Base-by-base conservation (phyloP, 2,797 vertebrate genomes). In the Psittacula echo region DNA sequence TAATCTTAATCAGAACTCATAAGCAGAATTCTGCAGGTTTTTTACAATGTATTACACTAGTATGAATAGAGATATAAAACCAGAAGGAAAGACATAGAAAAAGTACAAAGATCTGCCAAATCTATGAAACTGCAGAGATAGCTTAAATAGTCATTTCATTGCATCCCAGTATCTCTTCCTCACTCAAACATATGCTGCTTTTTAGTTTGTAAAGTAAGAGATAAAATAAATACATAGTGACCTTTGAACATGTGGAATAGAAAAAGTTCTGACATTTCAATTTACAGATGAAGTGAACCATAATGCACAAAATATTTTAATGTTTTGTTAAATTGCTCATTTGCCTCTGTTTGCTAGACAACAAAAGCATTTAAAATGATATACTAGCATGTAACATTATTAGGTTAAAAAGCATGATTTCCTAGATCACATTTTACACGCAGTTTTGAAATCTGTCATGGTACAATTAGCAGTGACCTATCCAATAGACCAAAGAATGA, bases 401-500 rank as follows among this genome's bases (percentile, higher is more conserved):
- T 76, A 85, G 13, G 51, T 54, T 51, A 88, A 88, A 91, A 89
- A 73, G 6, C 30, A 30, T 79, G 26, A 80, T 54, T 77, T 93
- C 62, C 45, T 53, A 61, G 26, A 61, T 42, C 65, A 8, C 3
- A 13, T 93, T 95, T 87, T 81, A 34, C 10, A 39, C 70, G 26
- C 8, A 45, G 10, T 56, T 89, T 67, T 85, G 77, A 74, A 86
- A 87, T 80, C 45, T 78, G 10, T 83, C 42, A n/a, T 62, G 61
- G 7, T 20, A 90, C 85, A 86, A 78, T 64, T 85, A 79, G 91
- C 56, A 94, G 39, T 74, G 93, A 84, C 45, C 65, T 91, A 44
- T 51, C 29, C 42, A 83, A 41, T 18, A 85, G n/a, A 71, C 42
- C n/a, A 73, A 85, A 92, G 65, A 81, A 87, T 84, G 51, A 61